Evolutionary conservation across 2,113 vertebrate species (phyloP).

Genomic region (Dendropsophus ebraccatus): DNA sequence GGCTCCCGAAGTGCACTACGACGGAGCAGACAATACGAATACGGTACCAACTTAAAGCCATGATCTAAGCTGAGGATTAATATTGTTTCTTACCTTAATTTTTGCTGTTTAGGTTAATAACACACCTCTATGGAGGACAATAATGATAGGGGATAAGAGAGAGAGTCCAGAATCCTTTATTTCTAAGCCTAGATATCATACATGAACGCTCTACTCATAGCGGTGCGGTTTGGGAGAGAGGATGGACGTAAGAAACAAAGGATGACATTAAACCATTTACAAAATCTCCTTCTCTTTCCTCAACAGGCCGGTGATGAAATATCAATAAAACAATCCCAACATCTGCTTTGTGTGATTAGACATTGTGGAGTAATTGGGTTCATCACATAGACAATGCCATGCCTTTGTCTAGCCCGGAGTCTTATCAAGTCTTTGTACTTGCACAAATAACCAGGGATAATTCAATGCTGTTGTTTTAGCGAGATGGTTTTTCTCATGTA

Average conservation of each 20-base stretch:
- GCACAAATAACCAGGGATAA: conserved; percentile 29
- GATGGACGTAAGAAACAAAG: conserved; percentile 4
- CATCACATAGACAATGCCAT: conserved; percentile 17
- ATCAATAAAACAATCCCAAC: conserved; percentile 49
- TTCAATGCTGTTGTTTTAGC: conserved; percentile 25
- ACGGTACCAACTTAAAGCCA: not conserved
- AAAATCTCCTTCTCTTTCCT: conserved; percentile 5
- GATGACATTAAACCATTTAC: conserved; percentile 2
- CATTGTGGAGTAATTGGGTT: conserved; percentile 36
- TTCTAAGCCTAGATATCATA: not conserved
- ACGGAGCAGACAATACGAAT: not conserved
- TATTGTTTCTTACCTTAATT: not conserved
- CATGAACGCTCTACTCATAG: not conserved
- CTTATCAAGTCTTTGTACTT: conserved; percentile 10
- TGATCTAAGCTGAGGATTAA: not conserved
- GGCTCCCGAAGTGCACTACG: not conserved
- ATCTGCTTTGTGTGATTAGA: conserved; percentile 53
- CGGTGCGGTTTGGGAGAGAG: not conserved
- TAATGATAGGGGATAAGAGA: not conserved
- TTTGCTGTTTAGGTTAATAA: not conserved
- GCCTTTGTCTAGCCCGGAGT: not conserved
- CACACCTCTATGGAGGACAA: not conserved
- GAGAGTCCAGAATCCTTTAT: not conserved
- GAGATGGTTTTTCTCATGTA: conserved; percentile 1
- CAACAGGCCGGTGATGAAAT: not conserved